These are phyloP conservation scores for Microplitis mediator DNA, from an alignment of 1,140 invertebrate genomes.

Conservation along the genomic window DNA sequence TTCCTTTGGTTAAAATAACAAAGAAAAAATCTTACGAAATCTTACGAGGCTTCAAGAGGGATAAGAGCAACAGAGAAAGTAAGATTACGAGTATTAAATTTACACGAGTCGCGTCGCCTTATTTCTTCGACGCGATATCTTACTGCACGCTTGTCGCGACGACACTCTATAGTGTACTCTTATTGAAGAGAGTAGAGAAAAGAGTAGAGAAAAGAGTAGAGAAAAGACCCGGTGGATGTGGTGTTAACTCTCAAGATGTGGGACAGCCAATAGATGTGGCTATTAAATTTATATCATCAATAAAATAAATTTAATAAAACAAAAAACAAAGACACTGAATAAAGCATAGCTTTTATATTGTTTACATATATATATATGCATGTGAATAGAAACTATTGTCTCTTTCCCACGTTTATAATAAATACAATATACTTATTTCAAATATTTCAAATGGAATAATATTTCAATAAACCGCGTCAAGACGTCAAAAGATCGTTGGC, in stretches of 20 bases:
- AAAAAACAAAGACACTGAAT: background rate
- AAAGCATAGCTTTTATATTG: background rate
- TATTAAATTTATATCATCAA: background rate
- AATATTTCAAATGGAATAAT: too few species aligned
- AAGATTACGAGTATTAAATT: too few species aligned
- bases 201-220: too few species aligned
- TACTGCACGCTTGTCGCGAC: constrained; percentile 10
- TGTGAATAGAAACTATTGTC: constrained; percentile 26
- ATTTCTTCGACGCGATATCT: constrained; percentile 19
- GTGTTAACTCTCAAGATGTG: constrained; percentile 24
- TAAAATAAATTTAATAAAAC: too few species aligned
- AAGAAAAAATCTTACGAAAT: too few species aligned
- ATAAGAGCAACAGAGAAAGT: too few species aligned
- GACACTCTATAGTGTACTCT: background rate
- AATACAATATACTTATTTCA: too few species aligned
- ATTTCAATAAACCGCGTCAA: constrained; percentile 22
- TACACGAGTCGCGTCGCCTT: too few species aligned
- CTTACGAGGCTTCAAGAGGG: too few species aligned
- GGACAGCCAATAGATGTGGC: background rate
- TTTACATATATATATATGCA: too few species aligned
- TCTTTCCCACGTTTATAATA: constrained; percentile 34
- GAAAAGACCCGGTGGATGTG: background rate
- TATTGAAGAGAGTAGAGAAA: background rate
- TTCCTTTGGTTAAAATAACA: too few species aligned
- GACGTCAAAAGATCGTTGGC: constrained; percentile 32